phyloP scores from a whole-genome alignment of 1,140 invertebrate genomes.

The Mya arenaria region DNA sequence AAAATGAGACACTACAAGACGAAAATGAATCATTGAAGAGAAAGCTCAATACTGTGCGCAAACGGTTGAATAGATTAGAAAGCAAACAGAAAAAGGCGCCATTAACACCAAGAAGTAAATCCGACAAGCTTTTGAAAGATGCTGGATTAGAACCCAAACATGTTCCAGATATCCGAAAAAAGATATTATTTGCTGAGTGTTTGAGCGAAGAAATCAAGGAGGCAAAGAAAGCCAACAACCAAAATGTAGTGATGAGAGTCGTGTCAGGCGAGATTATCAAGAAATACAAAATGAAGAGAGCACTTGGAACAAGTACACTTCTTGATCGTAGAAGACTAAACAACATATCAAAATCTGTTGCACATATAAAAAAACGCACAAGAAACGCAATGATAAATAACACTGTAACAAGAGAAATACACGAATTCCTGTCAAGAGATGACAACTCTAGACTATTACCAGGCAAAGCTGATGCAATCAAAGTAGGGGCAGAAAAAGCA shows the following conservation, averaged over 20 bases:
- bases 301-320: neutral
- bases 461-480: conserved; percentile 10
- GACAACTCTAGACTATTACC: conserved; percentile 28
- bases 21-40: conserved; percentile 16
- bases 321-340: conserved; percentile 1
- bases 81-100: neutral
- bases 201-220: neutral
- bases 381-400: neutral
- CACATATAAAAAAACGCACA: neutral
- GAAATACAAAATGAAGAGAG: conserved; percentile 8
- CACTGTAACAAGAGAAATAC: neutral
- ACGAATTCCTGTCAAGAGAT: conserved; percentile 1
- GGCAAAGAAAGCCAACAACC: neutral
- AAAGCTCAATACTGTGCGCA: conserved; percentile 16
- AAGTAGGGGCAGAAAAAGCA: neutral
- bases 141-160: neutral
- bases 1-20: conserved; percentile 13
- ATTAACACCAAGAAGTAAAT: conserved; percentile 24
- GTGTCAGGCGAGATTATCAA: conserved; percentile 1
- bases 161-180: conserved; percentile 2
- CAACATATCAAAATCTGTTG: neutral
- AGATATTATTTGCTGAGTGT: conserved; percentile 13
- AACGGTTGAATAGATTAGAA: neutral
- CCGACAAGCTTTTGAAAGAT: neutral
- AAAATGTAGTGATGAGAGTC: neutral